Evolutionary conservation across 2,888 invertebrate genomes (phyloP).

Genomic region (Coecobrya sp.): DNA sequence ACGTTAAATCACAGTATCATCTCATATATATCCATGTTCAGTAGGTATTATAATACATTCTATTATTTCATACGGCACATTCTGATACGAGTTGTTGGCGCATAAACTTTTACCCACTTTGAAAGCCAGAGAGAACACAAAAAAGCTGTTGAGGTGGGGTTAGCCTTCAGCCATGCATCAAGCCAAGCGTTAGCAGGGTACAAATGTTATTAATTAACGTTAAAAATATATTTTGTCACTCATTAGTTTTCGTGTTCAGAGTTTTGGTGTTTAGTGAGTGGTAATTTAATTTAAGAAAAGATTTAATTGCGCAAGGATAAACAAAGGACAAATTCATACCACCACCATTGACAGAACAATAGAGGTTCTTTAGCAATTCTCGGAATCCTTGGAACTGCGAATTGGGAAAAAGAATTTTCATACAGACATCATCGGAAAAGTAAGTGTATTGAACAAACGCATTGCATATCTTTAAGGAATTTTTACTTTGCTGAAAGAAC

Average conservation of each 20-base stretch:
- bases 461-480: no score
- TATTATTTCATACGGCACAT: background rate
- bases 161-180: background rate
- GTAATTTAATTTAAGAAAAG: background rate
- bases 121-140: background rate
- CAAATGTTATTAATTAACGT: background rate
- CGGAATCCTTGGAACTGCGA: no score
- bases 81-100: background rate
- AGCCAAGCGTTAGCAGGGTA: background rate
- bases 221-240: background rate
- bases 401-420: no score
- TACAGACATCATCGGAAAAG: no score
- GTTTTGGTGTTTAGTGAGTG: background rate
- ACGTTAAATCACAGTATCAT: no score
- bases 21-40: background rate
- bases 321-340: no score
- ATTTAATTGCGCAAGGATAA: background rate
- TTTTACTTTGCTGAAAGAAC: no score
- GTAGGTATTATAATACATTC: background rate
- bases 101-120: background rate
- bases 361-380: no score
- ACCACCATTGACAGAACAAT: no score
- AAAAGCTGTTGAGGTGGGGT: background rate
- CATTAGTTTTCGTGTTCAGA: background rate
- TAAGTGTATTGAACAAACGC: no score